These are phyloP conservation scores for Mellivora capensis DNA, from an alignment of 2,113 vertebrate genomes.

Conservation along the genomic window DNA sequence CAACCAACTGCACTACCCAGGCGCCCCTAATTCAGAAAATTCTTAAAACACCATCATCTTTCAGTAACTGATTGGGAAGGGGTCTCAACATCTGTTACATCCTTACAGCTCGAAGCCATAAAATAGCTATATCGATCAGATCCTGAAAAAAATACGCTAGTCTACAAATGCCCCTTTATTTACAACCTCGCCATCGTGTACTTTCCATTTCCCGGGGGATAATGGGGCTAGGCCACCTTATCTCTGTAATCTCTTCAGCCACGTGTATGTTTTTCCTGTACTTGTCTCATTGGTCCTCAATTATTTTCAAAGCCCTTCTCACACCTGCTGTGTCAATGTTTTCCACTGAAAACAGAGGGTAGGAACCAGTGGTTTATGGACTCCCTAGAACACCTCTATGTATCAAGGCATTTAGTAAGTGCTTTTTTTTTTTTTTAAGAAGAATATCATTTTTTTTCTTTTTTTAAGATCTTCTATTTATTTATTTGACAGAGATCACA, in stretches of 20 bases:
- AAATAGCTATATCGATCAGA: not conserved
- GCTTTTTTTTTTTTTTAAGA: not conserved
- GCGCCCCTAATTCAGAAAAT: not conserved
- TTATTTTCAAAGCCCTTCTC: constrained; percentile 2
- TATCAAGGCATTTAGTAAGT: not conserved
- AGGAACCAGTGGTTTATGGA: not conserved
- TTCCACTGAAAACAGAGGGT: not conserved
- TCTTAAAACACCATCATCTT: not conserved
- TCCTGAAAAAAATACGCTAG: not conserved
- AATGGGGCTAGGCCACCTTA: not conserved
- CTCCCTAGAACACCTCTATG: not conserved
- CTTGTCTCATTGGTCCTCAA: not conserved
- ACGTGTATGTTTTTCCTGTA: not conserved
- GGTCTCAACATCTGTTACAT: not conserved
- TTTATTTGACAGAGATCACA: no score
- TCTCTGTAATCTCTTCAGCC: not conserved
- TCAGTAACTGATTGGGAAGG: not conserved
- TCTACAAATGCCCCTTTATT: not conserved
- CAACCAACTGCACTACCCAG: not conserved
- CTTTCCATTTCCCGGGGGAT: not conserved
- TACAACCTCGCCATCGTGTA: not conserved
- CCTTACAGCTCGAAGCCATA: not conserved
- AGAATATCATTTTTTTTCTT: no score
- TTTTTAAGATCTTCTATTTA: no score
- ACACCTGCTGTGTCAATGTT: not conserved